Conservation (phyloP, 1,140 invertebrate species). For the Drosophila repleta region DNA sequence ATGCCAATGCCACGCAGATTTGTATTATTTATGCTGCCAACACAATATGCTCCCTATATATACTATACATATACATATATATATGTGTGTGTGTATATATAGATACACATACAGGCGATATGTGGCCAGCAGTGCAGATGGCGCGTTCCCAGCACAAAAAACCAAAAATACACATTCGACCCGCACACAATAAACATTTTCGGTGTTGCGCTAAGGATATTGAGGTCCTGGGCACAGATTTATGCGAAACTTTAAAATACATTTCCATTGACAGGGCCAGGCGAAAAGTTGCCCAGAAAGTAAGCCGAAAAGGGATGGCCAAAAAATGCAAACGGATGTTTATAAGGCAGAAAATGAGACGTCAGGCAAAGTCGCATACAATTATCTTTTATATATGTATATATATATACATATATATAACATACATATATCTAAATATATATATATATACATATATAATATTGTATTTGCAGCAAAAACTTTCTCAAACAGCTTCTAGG, state of each 20-base stretch:
- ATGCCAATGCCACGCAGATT: constrained; percentile 47
- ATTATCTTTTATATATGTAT: constrained; percentile 23
- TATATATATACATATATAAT: neutral
- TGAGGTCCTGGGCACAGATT: constrained; percentile 56
- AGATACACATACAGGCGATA: constrained; percentile 17
- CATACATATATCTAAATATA: too few relatives aligned
- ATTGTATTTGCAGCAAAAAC: neutral
- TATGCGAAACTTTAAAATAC: constrained; percentile 70
- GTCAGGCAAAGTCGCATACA: constrained; percentile 68
- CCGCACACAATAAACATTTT: constrained; percentile 44
- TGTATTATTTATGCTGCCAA: constrained; percentile 55
- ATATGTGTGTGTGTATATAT: constrained; percentile 7
- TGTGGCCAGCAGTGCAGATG: constrained; percentile 53
- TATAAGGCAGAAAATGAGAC: constrained; percentile 75
- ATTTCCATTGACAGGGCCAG: constrained; percentile 54
- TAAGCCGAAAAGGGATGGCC: constrained; percentile 21
- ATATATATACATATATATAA: neutral
- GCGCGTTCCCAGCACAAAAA: constrained; percentile 50
- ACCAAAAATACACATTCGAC: constrained; percentile 41
- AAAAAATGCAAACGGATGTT: constrained; percentile 56
- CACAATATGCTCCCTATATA: constrained; percentile 51
- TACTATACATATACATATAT: constrained; percentile 12
- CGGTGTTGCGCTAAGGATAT: constrained; percentile 14
- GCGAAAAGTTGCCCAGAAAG: constrained; percentile 40
- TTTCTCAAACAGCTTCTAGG: constrained; percentile 45